Base-by-base conservation (phyloP, 2,797 vertebrate species). In the Myiotriccus ornatus region DNA sequence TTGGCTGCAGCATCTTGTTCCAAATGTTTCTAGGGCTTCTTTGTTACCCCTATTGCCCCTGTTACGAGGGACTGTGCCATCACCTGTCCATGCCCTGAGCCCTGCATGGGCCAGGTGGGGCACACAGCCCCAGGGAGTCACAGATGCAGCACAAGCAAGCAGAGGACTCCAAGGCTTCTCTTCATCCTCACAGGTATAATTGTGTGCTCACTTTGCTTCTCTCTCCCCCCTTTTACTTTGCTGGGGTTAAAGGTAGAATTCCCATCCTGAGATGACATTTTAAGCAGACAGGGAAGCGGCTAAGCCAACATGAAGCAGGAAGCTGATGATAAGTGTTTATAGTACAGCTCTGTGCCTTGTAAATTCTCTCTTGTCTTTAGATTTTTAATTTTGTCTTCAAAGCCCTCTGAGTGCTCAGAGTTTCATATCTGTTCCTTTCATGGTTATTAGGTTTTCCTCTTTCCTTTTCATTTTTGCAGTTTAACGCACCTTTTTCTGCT, bases 71-170 rank as follows among this genome's bases (percentile, higher is more conserved):
- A 12, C 14, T 20, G 13, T 59, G 25, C 12, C 28, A 11, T 10
- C 4, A 2, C 11, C 25, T 3, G 1, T 21, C 21, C 21, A 8
- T 25, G 6, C 27, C 17, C 63, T 32, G 39, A 35, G 11, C 14
- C 7, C 0, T 13, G 15, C 2, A 1, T 18, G 7, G 11, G 8
- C 16, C 37, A 32, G 32, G 21, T 1, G 7, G 6, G 15, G 6
- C 20, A 71, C 46, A 16, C 10, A 10, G 49, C 14, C n/a, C 18
- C 7, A 35, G 13, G 23, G 12, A 28, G 8, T 46, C 27, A 47
- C 21, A 5, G 50, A 9, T 1, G 2, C 34, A 53, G 18, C 6
- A 39, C 0, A 0, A 69, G 22, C 3, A 28, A 71, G 20, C 49
- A 32, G 25, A 16, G 35, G 3, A 28, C 10, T 21, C 22, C 62